Evolutionary conservation across 2,797 vertebrate genomes (phyloP).

Genomic region (Mus spretus): DNA sequence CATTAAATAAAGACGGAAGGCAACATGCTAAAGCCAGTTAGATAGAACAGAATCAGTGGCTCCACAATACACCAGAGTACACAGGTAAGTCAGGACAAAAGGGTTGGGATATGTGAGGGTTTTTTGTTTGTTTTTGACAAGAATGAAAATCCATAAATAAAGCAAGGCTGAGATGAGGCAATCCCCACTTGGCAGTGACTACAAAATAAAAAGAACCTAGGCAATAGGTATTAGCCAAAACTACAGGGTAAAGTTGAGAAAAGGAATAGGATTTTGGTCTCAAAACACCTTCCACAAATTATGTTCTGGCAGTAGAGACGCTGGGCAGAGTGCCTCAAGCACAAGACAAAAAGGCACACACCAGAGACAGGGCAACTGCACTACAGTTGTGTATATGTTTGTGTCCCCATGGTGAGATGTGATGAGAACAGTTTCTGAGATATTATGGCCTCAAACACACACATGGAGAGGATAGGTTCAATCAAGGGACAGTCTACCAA

Average conservation of each 20-base stretch:
- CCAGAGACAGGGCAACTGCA: not conserved
- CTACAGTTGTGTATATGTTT: not conserved
- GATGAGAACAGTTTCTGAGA: not conserved
- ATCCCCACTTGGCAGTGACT: not conserved
- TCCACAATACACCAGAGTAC: not conserved
- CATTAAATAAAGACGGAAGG: not conserved
- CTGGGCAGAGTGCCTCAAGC: not conserved
- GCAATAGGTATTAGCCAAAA: not conserved
- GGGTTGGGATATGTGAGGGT: not conserved
- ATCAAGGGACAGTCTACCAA: not conserved
- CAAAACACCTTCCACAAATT: constrained; percentile 35
- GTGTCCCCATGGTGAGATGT: not conserved
- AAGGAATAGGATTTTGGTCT: not conserved
- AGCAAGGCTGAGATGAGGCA: not conserved
- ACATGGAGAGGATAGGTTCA: too few relatives aligned
- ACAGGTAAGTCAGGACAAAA: not conserved
- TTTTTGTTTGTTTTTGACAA: not conserved
- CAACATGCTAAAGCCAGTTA: not conserved
- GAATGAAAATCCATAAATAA: constrained; percentile 21
- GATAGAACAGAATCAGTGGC: not conserved
- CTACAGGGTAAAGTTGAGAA: not conserved
- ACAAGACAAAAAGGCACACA: not conserved
- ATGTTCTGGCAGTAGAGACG: not conserved
- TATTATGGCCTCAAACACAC: not conserved
- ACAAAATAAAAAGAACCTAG: not conserved